Conservation (phyloP, 2,888 invertebrate species). For the Endomychus coccineus region DNA sequence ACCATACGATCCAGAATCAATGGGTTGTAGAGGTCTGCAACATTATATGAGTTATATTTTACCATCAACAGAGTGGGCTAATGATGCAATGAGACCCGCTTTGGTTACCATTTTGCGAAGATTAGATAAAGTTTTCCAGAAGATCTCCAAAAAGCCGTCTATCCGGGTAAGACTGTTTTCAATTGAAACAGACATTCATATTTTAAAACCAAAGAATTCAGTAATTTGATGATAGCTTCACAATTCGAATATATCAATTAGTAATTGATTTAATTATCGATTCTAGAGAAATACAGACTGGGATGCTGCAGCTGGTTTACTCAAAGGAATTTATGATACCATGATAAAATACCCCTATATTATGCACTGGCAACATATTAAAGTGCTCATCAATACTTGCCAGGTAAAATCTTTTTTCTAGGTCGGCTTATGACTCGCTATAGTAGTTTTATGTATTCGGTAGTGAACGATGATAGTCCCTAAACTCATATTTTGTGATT, state of each 20-base stretch:
- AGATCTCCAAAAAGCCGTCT: conserved; percentile 93
- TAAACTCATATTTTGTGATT: no score
- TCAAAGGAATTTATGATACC: conserved; percentile 93
- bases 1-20: conserved; percentile 94
- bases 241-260: no score
- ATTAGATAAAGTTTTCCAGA: conserved; percentile 92
- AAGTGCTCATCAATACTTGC: conserved; percentile 75
- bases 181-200: no score
- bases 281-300: conserved; percentile 88
- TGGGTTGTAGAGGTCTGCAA: conserved; percentile 90
- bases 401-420: conserved; percentile 53
- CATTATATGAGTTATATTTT: conserved; percentile 88
- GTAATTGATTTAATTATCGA: no score
- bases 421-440: no score
- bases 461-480: no score
- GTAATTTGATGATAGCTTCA: no score
- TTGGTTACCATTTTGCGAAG: conserved; percentile 84
- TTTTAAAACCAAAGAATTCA: no score
- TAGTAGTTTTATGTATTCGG: no score
- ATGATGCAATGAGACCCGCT: conserved; percentile 84
- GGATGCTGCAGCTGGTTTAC: conserved; percentile 90
- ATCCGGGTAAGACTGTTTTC: conserved; percentile 55
- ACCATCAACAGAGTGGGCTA: conserved; percentile 94
- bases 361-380: conserved; percentile 92
- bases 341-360: conserved; percentile 90